Base-by-base conservation (phyloP, 2,113 vertebrate species). In the Cololabis saira region DNA sequence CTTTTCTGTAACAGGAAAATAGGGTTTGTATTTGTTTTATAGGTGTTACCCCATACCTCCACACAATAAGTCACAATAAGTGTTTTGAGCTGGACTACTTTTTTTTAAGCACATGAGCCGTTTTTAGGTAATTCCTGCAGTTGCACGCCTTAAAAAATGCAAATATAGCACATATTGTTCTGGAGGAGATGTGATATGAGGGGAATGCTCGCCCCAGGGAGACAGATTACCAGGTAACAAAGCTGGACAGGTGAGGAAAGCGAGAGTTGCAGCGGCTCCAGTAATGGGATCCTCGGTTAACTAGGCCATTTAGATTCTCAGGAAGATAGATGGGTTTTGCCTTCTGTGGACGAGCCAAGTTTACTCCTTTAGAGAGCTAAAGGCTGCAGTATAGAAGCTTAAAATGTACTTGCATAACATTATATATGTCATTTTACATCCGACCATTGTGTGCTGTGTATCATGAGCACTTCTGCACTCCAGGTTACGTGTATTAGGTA, bases 251-350 rank as follows among this genome's bases (percentile, higher is more conserved):
- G 63, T 61, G 61, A 54, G 71, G 54, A 82, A 80, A 85, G 75
- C 78, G 80, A 83, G 77, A 81, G 74, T 78, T 81, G 56, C 49
- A 72, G 64, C 65, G 48, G 61, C 16, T 51, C 56, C 57, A 43
- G 89, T 79, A 86, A 90, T 61, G 66, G 53, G 74, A 87, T 86
- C 85, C 66, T 64, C 41, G 41, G 81, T 74, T 84, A 81, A 85
- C 76, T 68, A 47, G 88, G 74, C 70, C 74, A 78, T 82, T 85
- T 75, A 65, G 78, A 83, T 81, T 50, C 83, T 73, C 19, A 21
- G 40, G 78, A 73, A 82, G 83, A 87, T 86, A 72, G 69, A 86
- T 64, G 47, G 73, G 22, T 56, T 41, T 17, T 41, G 45, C 40
- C 33, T 80, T 57, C 61, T 44, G 3, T 45, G 60, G 53, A 45